Percentiles rank a stretch among this genome's conserved stretches.
phyloP scores from a whole-genome alignment of 2,888 invertebrate genomes.

The Acanthosepion esculentum region DNA sequence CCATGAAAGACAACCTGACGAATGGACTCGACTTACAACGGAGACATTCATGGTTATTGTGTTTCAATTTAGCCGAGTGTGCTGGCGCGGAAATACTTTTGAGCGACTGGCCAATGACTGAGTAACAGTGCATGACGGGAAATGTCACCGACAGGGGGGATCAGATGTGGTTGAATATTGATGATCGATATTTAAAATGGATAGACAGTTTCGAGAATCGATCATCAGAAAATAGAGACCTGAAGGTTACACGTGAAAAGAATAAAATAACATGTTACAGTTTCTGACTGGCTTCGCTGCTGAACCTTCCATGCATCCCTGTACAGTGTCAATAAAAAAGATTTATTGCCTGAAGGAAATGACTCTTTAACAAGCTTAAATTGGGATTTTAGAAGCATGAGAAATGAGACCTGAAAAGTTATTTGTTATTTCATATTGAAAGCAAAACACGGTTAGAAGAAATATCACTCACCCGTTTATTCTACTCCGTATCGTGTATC shows the following conservation, averaged over 20 bases:
- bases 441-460: too few relatives aligned
- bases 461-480: too few relatives aligned
- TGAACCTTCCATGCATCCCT: not conserved
- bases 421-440: too few relatives aligned
- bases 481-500: too few relatives aligned
- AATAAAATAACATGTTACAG: not conserved
- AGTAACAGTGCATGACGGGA: not conserved
- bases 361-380: not conserved
- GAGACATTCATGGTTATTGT: slow-evolving; percentile 21
- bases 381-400: too few relatives aligned
- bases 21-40: not conserved
- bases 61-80: slow-evolving; percentile 4
- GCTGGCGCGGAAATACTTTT: not conserved
- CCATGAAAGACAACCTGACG: not conserved
- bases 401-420: not conserved
- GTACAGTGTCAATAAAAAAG: not conserved
- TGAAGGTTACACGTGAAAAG: not conserved
- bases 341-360: not conserved
- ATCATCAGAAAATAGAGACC: not conserved
- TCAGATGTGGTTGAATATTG: slow-evolving; percentile 20
- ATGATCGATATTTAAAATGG: slow-evolving; percentile 5
- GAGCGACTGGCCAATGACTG: not conserved
- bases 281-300: not conserved
- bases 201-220: not conserved
- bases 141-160: not conserved